Evolutionary conservation across 2,888 invertebrate genomes (phyloP).

Genomic region (Falcaria lacertinaria): DNA sequence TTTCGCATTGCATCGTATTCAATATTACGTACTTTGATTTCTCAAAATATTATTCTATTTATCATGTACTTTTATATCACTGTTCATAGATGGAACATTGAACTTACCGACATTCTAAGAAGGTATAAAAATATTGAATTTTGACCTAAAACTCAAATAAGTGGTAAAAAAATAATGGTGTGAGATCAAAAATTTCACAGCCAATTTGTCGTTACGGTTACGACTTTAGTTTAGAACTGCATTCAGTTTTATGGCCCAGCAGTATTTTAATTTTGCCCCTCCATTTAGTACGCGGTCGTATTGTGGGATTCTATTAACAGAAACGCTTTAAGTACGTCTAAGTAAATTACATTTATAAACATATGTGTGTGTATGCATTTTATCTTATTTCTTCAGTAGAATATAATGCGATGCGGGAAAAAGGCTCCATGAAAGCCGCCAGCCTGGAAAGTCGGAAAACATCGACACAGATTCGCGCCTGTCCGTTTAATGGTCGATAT

Average conservation of each 20-base stretch:
- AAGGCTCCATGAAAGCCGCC: conserved; percentile 47
- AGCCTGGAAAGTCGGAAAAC: conserved; percentile 58
- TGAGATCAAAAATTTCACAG: neutral
- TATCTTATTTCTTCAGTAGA: no score
- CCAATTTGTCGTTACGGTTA: conserved; percentile 1
- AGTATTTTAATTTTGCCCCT: conserved; percentile 1
- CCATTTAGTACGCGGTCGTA: neutral
- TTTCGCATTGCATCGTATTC: conserved; percentile 41
- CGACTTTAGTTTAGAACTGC: conserved; percentile 1
- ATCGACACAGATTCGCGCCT: conserved; percentile 54
- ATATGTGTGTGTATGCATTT: conserved; percentile 13
- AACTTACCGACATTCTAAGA: no score
- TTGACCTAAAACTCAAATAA: neutral
- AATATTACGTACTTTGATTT: no score
- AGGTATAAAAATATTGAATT: no score
- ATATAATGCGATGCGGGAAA: conserved; percentile 42
- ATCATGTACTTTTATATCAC: no score
- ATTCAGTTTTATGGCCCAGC: neutral
- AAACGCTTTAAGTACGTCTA: neutral
- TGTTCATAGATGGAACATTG: no score
- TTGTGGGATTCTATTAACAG: neutral
- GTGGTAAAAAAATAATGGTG: neutral
- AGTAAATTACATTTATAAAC: conserved; percentile 7
- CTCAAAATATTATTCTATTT: no score
- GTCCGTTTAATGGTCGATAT: conserved; percentile 66